Evolutionary conservation across 2,888 invertebrate genomes (phyloP), one percentile per base, ranked within the genome.

Genomic region (Chorisops tibialis): DNA sequence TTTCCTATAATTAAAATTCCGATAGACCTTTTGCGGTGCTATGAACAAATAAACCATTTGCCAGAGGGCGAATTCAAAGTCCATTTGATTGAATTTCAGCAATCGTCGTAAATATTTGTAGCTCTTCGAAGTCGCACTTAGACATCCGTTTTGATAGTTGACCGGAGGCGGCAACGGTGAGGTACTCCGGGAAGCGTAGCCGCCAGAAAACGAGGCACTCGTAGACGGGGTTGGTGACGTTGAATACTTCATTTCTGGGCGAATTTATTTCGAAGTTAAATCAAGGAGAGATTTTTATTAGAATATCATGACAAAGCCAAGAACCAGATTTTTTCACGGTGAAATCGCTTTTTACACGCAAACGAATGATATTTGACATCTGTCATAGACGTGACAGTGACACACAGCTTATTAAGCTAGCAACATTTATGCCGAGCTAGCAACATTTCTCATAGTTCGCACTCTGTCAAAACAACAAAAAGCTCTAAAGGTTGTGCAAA

Each of bases 1-100:
- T 86, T 99, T 98, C 75, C 98, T 87, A 81, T 96, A 96, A 73
- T 95, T 91, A 78, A 96, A 97, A 80, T 97, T 96, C 75, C 96
- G 86, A 76, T 96, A 96, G 38, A 99, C 96, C 84, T 95, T 96
- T 73, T 97, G 96, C 14, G 98, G 98, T 1, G 95, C 84, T 61
- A 91, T 84, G 74, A 99, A 92, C 66, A 99, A 81, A 76, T 96
- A 96, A 0, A 96, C 79, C 94, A 98, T 97, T 83, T 99, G 98
- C 98, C 98, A 99, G n/a, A 91, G 81, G 0, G 98, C 98, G 81
- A 96, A 98, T 76, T 99, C 96, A 80, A 99, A 99, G 80, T 99
- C 98, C 98, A 99, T 99, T 80, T 98, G 97, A 72, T 92, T 87
- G 74, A 96, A 95, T 78, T 93, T 91, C 63, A 93, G 82, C 63